Base-by-base conservation (phyloP, 2,888 invertebrate species). In the Troilus luridus region DNA sequence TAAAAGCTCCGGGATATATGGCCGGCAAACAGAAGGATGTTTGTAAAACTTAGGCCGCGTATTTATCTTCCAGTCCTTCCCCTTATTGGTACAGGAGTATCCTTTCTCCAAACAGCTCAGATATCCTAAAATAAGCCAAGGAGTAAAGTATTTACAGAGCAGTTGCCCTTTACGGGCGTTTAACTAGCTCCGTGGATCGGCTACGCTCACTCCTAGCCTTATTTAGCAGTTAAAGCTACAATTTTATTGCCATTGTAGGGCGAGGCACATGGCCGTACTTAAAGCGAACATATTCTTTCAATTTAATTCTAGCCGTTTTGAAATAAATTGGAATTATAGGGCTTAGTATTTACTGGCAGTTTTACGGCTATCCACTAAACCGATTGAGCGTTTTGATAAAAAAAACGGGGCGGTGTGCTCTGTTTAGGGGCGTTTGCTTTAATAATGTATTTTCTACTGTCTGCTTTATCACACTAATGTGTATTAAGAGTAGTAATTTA, bases 1-100 rank as follows among this genome's bases (percentile, higher is more conserved):
- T 89, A 89, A 67, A 89, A 89, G 64, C 62, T 60, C 14, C 11
- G 24, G 56, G 89, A 89, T 89, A 64, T 89, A 89, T 56, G 27
- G 59, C 60, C 21, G 19, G 89, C 89, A 89, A 89, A 89, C 89
- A 89, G 54, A 59, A 62, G 89, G 54, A 89, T 89, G 89, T 89
- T 89, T 89, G 89, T 67, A 89, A 89, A 54, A 89, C 89, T 64
- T 64, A 54, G 64, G 72, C 72, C 64, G 89, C 54, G 67, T 89
- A 89, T 89, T 89, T 89, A 64, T 89, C 62, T 14, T 67, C n/a
- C 67, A 89, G 19, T 89, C 62, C 8, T 89, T 58, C 89, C 89
- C 89, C 89, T 89, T 89, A 89, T 89, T 89, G 64, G 62, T 67
- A 64, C n/a, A 89, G 89, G 62, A 89, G 89, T 64, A 89, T 89